These are phyloP conservation scores for Schizothorax lantsangensis DNA, from an alignment of 2,797 vertebrate genomes.

Conservation along the genomic window DNA sequence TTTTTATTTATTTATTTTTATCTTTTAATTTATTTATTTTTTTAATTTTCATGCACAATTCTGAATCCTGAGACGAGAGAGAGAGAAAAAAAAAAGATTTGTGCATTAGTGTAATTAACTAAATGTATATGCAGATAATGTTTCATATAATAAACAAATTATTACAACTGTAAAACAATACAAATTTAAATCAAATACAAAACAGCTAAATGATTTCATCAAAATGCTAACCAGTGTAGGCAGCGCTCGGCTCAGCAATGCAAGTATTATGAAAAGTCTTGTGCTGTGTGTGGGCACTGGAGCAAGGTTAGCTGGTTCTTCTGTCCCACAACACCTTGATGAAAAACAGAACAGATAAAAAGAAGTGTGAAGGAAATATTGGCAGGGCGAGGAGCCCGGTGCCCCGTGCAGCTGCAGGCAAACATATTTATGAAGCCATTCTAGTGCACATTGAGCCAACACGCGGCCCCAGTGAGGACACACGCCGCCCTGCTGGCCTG, in stretches of 20 bases:
- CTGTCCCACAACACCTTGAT: slow-evolving; percentile 27
- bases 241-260: not conserved
- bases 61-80: not conserved
- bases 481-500: not conserved
- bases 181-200: not conserved
- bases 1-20: too few relatives aligned
- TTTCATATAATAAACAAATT: not conserved
- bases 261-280: not conserved
- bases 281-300: slow-evolving; percentile 17
- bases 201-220: not conserved
- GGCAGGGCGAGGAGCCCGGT: not conserved
- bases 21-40: not conserved
- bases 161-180: not conserved
- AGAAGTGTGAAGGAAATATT: slow-evolving; percentile 12
- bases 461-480: not conserved
- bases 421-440: slow-evolving; percentile 40
- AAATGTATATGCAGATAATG: not conserved
- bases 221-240: not conserved
- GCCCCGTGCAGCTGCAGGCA: slow-evolving; percentile 11
- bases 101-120: not conserved
- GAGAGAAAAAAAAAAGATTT: not conserved
- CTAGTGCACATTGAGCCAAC: slow-evolving; percentile 3
- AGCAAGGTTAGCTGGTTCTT: slow-evolving; percentile 20
- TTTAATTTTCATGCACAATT: not conserved
- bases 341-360: slow-evolving; percentile 19